These are phyloP conservation scores for Poecilus cupreus DNA, from an alignment of 2,888 invertebrate species.

Conservation along the genomic window DNA sequence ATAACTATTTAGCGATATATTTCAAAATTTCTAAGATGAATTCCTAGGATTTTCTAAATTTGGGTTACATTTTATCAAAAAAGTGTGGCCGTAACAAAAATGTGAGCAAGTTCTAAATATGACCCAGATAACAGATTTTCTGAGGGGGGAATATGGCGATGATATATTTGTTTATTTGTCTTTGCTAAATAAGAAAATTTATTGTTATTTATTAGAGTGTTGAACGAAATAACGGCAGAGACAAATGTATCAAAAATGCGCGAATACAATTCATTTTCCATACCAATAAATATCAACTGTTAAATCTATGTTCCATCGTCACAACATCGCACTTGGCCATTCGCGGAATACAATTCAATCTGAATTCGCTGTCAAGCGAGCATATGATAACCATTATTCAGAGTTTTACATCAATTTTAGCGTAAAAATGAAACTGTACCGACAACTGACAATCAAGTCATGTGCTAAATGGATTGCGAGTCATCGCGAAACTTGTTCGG, in stretches of 20 bases:
- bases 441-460: slow-evolving; percentile 9
- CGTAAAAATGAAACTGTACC: neutral
- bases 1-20: too few relatives aligned
- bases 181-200: neutral
- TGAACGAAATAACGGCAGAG: neutral
- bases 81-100: too few relatives aligned
- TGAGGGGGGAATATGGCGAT: neutral
- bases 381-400: slow-evolving; percentile 28
- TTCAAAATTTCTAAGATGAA: too few relatives aligned
- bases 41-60: too few relatives aligned
- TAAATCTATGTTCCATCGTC: neutral
- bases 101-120: too few relatives aligned
- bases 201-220: neutral
- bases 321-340: too few relatives aligned
- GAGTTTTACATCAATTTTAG: slow-evolving; percentile 26
- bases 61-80: too few relatives aligned
- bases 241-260: neutral
- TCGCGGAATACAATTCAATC: slow-evolving; percentile 8
- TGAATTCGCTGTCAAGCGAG: neutral
- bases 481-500: neutral
- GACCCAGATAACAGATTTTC: too few relatives aligned
- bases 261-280: neutral
- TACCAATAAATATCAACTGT: neutral
- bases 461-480: slow-evolving; percentile 20
- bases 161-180: neutral